Evolutionary conservation across 2,797 vertebrate species (phyloP), one percentile per base, ranked within the genome.

Genomic region (Coregonus suidteri): DNA sequence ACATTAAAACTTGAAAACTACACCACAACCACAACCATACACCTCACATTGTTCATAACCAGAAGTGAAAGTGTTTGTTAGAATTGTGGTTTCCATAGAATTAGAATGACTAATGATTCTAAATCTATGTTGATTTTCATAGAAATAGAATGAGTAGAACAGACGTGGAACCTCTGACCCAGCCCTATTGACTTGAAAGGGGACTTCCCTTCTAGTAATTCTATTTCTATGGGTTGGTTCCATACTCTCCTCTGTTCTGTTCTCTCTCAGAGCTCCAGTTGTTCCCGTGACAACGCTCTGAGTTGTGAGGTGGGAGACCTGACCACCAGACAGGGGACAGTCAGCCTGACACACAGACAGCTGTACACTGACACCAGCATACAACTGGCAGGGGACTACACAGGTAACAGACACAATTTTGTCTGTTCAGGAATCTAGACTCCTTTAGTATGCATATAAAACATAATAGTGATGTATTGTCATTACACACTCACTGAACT

Each of bases 231-330:
- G 16, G 16, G 53, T 54, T 65, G 7, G 20, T 65, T 65, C 25
- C 25, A 1, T 11, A 4, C 16, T 80, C 9, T 67, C 0, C 37
- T 4, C 64, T 76, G 14, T 51, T 79, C 64, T 0, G 0, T 79
- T 80, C 35, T 75, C 35, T 37, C 20, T 37, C 77, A 95, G 92
- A 89, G 56, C 62, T 62, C 88, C 51, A 90, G 56, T 82, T 96
- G 95, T 79, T 89, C 92, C 3, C 54, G 79, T 0, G 67, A 84
- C 51, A 89, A 41, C 1, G 83, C 89, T 6, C 80, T 94, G 81
- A 88, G 91, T 77, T 96, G 95, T 68, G 81, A 83, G 77, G 87
- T 94, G n/a, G 95, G 95, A 18, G 93, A 95, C 52, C 73, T 96
- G 53, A 93, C 88, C 0, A 64, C 13, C 1, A 93, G 93, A 80